These are phyloP conservation scores for Pachyseris speciosa DNA, from an alignment of 64 coral and sea anemone species.

Conservation along the genomic window DNA sequence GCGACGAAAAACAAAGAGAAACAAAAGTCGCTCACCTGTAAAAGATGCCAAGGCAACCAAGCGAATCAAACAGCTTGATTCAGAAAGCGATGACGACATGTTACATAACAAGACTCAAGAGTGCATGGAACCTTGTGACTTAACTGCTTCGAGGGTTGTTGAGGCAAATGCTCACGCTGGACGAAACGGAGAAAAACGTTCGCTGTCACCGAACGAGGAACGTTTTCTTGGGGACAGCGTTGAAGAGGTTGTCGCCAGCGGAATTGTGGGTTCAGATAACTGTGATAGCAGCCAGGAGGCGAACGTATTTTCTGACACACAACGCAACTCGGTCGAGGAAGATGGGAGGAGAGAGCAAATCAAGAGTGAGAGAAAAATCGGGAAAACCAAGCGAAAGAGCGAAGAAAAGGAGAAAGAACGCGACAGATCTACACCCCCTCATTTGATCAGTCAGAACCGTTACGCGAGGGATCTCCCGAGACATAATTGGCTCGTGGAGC, in stretches of 20 bases:
- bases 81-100: constrained; percentile 57
- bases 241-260: constrained; percentile 8
- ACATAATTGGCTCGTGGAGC: constrained; percentile 97
- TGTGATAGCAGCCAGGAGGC: constrained; percentile 79
- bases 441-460: constrained; percentile 94
- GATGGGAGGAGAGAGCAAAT: constrained; percentile 65
- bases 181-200: not conserved
- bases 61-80: constrained; percentile 21
- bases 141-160: not conserved
- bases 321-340: constrained; percentile 65
- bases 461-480: constrained; percentile 92
- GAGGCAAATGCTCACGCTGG: not conserved
- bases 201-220: not conserved
- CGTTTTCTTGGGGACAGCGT: not conserved
- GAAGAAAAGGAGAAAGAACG: constrained; percentile 79
- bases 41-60: constrained; percentile 36
- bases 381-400: constrained; percentile 76
- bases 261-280: constrained; percentile 58
- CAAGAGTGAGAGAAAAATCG: constrained; percentile 80
- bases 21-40: constrained; percentile 34
- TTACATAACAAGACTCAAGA: not conserved
- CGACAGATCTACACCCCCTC: constrained; percentile 87
- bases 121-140: not conserved
- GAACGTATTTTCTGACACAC: constrained; percentile 57
- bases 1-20: constrained; percentile 25